These are phyloP conservation scores for Nothoprocta perdicaria DNA, from an alignment of 2,113 vertebrate genomes.

Conservation along the genomic window DNA sequence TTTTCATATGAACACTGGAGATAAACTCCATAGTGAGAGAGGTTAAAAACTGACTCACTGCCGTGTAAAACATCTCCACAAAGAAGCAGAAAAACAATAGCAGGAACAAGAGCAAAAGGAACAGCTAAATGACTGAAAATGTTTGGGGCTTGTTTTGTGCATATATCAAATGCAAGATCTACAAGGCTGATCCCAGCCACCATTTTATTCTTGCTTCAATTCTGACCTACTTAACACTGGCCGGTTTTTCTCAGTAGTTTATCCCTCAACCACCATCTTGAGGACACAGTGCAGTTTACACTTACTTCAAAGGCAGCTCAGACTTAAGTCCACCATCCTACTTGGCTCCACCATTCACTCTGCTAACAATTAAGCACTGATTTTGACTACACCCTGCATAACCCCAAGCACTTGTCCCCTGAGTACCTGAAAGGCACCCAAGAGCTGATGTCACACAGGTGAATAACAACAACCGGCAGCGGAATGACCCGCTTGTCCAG, in stretches of 20 bases:
- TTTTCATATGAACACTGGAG: constrained; percentile 19
- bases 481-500: not conserved
- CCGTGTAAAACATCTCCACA: not conserved
- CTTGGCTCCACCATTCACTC: not conserved
- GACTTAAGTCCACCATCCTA: not conserved
- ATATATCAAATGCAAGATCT: not conserved
- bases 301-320: not conserved
- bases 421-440: not conserved
- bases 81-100: constrained; percentile 18
- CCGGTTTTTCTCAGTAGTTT: not conserved
- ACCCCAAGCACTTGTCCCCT: not conserved
- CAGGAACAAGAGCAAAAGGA: not conserved
- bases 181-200: accelerated
- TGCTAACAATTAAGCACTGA: not conserved
- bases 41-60: not conserved
- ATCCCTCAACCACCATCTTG: not conserved
- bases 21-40: constrained; percentile 3
- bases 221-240: not conserved
- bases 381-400: not conserved
- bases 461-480: not conserved
- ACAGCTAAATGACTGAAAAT: not conserved
- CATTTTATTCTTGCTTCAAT: not conserved
- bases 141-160: not conserved
- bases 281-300: not conserved
- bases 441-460: not conserved